Conservation (phyloP, 1,140 invertebrate species). For the Diplogasteroides magnus region DNA sequence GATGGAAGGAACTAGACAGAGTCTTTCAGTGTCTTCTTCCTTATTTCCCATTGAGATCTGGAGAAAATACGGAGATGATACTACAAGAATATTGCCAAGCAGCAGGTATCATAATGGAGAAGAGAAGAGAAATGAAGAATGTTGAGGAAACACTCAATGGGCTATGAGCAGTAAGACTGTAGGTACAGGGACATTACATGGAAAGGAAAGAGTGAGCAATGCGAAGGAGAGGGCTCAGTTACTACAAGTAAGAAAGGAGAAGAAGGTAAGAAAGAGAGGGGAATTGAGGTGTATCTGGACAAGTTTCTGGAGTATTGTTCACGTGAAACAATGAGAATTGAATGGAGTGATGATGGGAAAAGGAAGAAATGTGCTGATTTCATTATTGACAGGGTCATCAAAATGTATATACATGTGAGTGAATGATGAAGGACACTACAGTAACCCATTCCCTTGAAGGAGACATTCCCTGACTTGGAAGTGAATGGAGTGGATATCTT, state of each 20-base stretch:
- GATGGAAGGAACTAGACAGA: conserved; percentile 33
- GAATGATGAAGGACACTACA: not conserved
- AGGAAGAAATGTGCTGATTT: conserved; percentile 43
- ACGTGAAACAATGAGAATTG: conserved; percentile 45
- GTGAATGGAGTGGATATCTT: conserved; percentile 48
- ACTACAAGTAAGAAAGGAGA: conserved; percentile 35
- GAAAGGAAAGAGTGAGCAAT: conserved; percentile 17
- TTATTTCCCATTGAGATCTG: conserved; percentile 42
- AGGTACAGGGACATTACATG: too few relatives aligned
- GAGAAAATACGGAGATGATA: conserved; percentile 31
- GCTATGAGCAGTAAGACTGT: too few relatives aligned
- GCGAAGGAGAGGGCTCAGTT: conserved; percentile 44
- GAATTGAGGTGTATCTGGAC: conserved; percentile 45
- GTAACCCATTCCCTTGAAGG: not conserved
- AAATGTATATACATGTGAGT: not conserved
- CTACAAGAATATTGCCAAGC: conserved; percentile 43
- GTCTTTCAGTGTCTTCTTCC: conserved; percentile 51
- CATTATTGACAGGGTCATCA: conserved; percentile 37
- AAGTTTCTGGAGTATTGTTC: conserved; percentile 51
- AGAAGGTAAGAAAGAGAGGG: conserved; percentile 1
- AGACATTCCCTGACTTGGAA: conserved; percentile 48
- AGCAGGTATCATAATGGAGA: conserved; percentile 7
- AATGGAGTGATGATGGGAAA: conserved; percentile 42
- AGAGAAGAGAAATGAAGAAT: not conserved
- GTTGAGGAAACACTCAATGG: conserved; percentile 8